phyloP scores from a whole-genome alignment of 2,888 invertebrate genomes.

The Cheilosia soror region DNA sequence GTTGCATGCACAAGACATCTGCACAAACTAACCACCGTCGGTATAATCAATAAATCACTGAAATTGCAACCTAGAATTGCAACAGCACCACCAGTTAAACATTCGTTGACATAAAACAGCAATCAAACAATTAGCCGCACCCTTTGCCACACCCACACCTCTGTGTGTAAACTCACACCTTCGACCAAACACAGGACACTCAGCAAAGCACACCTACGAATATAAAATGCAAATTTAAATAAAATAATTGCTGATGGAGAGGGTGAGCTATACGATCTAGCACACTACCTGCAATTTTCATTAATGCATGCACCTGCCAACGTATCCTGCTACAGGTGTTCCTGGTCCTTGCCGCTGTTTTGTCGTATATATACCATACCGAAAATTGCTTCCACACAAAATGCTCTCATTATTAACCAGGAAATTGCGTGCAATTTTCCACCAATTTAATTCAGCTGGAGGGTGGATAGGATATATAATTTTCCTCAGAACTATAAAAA shows the following conservation, averaged over 20 bases:
- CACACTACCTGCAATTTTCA: slow-evolving; percentile 25
- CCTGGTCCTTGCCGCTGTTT: background rate
- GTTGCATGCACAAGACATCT: background rate
- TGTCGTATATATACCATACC: background rate
- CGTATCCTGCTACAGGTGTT: slow-evolving; percentile 35
- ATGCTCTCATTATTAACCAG: slow-evolving; percentile 48
- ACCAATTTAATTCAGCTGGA: slow-evolving; percentile 53
- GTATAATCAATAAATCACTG: slow-evolving; percentile 65
- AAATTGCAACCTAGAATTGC: slow-evolving; percentile 57
- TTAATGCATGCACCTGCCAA: slow-evolving; percentile 44
- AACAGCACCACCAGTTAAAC: slow-evolving; percentile 46
- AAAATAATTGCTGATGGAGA: slow-evolving; percentile 49
- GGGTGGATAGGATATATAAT: slow-evolving; percentile 17
- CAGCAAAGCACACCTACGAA: slow-evolving; percentile 11
- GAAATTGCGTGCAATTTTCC: slow-evolving; percentile 69
- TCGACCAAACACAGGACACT: slow-evolving; percentile 2
- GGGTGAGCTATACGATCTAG: slow-evolving; percentile 5
- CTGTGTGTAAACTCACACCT: slow-evolving; percentile 38
- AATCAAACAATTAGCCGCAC: slow-evolving; percentile 61
- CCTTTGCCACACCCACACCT: slow-evolving; percentile 40
- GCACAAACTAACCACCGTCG: background rate
- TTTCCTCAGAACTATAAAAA: slow-evolving; percentile 39
- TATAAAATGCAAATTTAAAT: slow-evolving; percentile 53
- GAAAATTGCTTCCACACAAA: slow-evolving; percentile 26
- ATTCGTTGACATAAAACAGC: slow-evolving; percentile 55